Percentiles rank a stretch among this genome's conserved stretches.
Evolutionary conservation across 2,113 vertebrate species (phyloP).

Genomic region (Nibea coibor): DNA sequence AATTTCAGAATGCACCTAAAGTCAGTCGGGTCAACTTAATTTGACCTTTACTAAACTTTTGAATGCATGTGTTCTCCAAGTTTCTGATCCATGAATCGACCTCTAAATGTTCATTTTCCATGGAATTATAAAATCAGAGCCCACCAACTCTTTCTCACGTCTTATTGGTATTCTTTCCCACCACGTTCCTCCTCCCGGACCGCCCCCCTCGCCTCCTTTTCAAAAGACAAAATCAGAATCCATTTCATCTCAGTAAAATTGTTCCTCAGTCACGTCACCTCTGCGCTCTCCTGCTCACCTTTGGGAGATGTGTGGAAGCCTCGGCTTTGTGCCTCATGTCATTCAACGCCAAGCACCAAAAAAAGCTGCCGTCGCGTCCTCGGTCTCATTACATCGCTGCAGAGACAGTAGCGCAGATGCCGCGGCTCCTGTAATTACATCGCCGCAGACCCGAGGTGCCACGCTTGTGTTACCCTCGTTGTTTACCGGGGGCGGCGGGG

Average conservation of each 20-base stretch:
- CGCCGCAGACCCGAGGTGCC: slow-evolving; percentile 26
- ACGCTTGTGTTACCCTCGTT: slow-evolving; percentile 31
- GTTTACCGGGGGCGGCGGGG: slow-evolving; percentile 7
- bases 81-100: too few relatives aligned
- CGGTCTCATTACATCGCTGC: slow-evolving; percentile 29
- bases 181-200: neutral
- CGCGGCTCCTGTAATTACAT: slow-evolving; percentile 51
- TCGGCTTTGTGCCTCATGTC: slow-evolving; percentile 18
- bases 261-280: slow-evolving; percentile 15
- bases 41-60: too few relatives aligned
- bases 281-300: neutral
- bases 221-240: slow-evolving; percentile 19
- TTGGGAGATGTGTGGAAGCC: neutral
- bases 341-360: slow-evolving; percentile 1
- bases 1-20: too few relatives aligned
- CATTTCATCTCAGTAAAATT: slow-evolving; percentile 22
- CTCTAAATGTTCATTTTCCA: too few relatives aligned
- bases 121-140: neutral
- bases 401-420: slow-evolving; percentile 40
- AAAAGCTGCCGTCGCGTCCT: neutral
- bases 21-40: too few relatives aligned
- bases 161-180: slow-evolving; percentile 27
- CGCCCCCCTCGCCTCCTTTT: neutral
- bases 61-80: too few relatives aligned
- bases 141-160: neutral